Evolutionary conservation across 2,113 vertebrate species (phyloP).

Genomic region (Leucoraja erinaceus): DNA sequence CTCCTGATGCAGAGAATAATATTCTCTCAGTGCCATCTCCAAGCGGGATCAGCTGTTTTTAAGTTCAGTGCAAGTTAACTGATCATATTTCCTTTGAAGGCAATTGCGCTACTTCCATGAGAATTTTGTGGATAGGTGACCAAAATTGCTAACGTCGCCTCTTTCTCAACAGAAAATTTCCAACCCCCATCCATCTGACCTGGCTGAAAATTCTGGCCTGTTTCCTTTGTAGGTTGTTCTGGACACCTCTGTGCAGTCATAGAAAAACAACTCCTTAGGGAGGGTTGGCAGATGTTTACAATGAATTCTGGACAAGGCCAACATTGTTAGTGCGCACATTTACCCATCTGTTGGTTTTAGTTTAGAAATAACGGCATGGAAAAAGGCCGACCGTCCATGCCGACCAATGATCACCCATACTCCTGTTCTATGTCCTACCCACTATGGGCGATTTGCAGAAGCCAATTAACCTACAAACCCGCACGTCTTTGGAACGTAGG

Average conservation of each 20-base stretch:
- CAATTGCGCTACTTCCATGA: background rate
- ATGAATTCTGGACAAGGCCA: background rate
- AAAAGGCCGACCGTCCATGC: no score
- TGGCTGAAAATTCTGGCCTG: background rate
- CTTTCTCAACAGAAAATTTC: background rate
- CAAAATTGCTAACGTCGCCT: background rate
- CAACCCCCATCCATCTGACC: background rate
- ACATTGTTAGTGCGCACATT: background rate
- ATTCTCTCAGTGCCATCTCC: no score
- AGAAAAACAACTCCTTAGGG: background rate
- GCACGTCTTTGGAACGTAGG: no score
- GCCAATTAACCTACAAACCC: no score
- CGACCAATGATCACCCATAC: no score
- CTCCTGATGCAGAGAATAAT: no score
- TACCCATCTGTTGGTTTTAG: background rate
- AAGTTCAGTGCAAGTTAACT: background rate
- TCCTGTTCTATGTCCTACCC: no score
- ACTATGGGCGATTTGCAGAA: no score
- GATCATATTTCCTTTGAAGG: background rate
- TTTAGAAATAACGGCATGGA: no score
- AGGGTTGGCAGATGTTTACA: no score
- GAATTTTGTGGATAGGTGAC: background rate
- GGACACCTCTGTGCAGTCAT: background rate
- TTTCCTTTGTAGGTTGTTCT: background rate
- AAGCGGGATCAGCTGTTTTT: background rate